phyloP scores from a whole-genome alignment of 2,888 invertebrate species.

The Thalpophila matura region DNA sequence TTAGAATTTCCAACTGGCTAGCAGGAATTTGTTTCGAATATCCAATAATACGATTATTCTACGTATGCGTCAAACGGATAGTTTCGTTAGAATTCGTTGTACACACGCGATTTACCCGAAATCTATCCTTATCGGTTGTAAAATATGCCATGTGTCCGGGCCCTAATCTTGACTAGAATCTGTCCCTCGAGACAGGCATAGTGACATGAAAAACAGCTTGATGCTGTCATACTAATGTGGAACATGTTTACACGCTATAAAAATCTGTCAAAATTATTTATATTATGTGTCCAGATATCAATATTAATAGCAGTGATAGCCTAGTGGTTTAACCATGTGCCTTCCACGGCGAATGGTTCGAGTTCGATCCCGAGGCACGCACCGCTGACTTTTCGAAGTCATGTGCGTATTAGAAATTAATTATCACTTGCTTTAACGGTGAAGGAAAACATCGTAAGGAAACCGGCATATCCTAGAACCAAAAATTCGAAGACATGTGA shows the following conservation, averaged over 20 bases:
- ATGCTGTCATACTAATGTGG: conserved; percentile 28
- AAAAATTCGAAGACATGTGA: too few relatives aligned
- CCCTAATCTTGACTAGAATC: conserved; percentile 19
- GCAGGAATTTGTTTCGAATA: conserved; percentile 46
- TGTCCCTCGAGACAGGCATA: conserved; percentile 22
- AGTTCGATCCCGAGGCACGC: too few relatives aligned
- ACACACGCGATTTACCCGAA: conserved; percentile 17
- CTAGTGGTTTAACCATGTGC: too few relatives aligned
- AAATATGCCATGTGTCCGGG: conserved; percentile 17
- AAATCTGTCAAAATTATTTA: conserved; percentile 14
- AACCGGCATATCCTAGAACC: too few relatives aligned
- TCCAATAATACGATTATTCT: conserved; percentile 18
- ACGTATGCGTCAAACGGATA: conserved; percentile 10
- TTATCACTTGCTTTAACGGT: too few relatives aligned
- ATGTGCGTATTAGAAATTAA: too few relatives aligned
- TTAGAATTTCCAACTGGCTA: conserved; percentile 20
- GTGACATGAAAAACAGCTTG: conserved; percentile 29
- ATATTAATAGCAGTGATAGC: too few relatives aligned
- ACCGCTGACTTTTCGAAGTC: too few relatives aligned
- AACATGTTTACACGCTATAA: conserved; percentile 11
- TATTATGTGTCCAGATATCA: too few relatives aligned
- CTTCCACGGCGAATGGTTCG: too few relatives aligned
- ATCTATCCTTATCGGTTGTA: conserved; percentile 16
- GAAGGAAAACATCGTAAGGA: too few relatives aligned
- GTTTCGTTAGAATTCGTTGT: conserved; percentile 15